These are phyloP conservation scores for Ateles fusciceps DNA, from an alignment of 2,797 vertebrate genomes.

Conservation along the genomic window DNA sequence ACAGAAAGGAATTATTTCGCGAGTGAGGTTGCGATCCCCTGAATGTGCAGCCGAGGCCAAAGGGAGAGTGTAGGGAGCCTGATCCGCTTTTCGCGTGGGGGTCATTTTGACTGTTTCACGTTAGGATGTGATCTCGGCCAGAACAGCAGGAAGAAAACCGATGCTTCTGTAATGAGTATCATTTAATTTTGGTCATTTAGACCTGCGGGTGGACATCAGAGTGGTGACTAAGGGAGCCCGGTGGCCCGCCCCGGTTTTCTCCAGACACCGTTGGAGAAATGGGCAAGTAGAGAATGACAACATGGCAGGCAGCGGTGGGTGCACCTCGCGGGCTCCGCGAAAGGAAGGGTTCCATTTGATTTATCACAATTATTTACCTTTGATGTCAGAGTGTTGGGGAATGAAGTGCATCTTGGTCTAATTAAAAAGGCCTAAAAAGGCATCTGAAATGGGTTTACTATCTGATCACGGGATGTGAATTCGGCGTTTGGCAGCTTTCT, in stretches of 20 bases:
- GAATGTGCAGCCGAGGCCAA: neutral
- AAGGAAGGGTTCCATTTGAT: constrained; percentile 55
- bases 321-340: neutral
- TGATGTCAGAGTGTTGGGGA: constrained; percentile 61
- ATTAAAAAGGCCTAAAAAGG: constrained; percentile 76
- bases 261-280: neutral
- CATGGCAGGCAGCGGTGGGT: constrained; percentile 37
- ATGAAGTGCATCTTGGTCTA: constrained; percentile 74
- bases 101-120: constrained; percentile 2
- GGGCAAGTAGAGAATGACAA: constrained; percentile 42
- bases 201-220: constrained; percentile 20
- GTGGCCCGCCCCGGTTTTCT: neutral
- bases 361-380: constrained; percentile 75
- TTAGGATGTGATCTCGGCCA: constrained; percentile 38
- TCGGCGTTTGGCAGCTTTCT: constrained; percentile 64
- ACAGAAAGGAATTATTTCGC: neutral
- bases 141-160: constrained; percentile 34
- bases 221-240: neutral
- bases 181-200: constrained; percentile 57
- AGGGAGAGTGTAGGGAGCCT: neutral
- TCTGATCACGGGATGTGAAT: constrained; percentile 50
- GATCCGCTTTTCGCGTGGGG: neutral
- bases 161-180: constrained; percentile 26
- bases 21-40: neutral
- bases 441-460: constrained; percentile 54